Conservation (phyloP, 2,113 vertebrate species). For the Vimba vimba region DNA sequence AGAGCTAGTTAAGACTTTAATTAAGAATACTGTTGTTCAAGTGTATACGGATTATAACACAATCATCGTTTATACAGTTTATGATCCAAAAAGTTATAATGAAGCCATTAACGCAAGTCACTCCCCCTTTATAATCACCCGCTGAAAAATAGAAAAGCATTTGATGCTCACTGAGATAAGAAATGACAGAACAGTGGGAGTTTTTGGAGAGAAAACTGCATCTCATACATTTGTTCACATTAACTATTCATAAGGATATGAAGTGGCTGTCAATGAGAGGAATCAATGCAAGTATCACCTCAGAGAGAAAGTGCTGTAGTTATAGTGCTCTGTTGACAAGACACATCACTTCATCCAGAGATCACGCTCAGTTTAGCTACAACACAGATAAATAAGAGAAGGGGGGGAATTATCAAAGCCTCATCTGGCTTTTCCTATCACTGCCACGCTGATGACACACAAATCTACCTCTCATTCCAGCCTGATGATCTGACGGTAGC, state of each 20-base stretch:
- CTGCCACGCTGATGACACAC: no score
- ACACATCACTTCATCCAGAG: background rate
- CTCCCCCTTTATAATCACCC: constrained; percentile 31
- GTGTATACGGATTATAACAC: constrained; percentile 31
- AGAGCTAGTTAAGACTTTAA: constrained; percentile 46
- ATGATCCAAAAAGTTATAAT: constrained; percentile 52
- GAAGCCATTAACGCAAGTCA: constrained; percentile 39
- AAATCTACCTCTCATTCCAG: no score
- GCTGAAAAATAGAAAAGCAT: constrained; percentile 13
- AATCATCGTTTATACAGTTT: constrained; percentile 54
- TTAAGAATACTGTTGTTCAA: constrained; percentile 40
- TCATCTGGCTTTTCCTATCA: background rate
- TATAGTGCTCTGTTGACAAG: background rate
- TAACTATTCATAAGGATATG: constrained; percentile 24
- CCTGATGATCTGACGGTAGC: no score
- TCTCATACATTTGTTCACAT: constrained; percentile 12
- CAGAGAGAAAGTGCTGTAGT: background rate
- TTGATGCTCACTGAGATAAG: constrained; percentile 37
- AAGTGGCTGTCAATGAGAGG: background rate
- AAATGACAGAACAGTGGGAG: constrained; percentile 37
- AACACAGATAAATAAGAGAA: constrained; percentile 7
- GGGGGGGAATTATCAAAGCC: background rate
- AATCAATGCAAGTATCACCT: background rate
- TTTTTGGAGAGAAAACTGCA: background rate
- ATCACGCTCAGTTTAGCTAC: background rate